Evolutionary conservation across 2,888 invertebrate genomes (phyloP).

Genomic region (Sepioteuthis lessoniana): DNA sequence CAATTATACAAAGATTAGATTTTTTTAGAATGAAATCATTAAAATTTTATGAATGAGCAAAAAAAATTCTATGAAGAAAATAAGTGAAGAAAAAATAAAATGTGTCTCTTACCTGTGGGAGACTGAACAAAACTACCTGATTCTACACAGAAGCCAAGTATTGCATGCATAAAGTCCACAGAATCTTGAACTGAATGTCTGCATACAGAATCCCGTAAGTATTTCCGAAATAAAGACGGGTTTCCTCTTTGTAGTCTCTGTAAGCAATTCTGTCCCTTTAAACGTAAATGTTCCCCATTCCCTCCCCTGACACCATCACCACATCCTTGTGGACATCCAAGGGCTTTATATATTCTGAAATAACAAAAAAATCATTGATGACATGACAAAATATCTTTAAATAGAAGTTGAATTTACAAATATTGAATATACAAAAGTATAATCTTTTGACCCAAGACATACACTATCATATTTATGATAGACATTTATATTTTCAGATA

Average conservation of each 20-base stretch:
- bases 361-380: not conserved
- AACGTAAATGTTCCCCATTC: conserved; percentile 79
- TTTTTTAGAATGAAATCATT: not conserved
- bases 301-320: conserved; percentile 79
- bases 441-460: too few relatives aligned
- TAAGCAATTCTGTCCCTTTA: conserved; percentile 86
- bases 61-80: too few relatives aligned
- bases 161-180: conserved; percentile 94
- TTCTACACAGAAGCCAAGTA: conserved; percentile 95
- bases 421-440: too few relatives aligned
- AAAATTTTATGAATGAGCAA: too few relatives aligned
- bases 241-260: conserved; percentile 84
- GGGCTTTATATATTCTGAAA: conserved; percentile 85
- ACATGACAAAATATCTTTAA: not conserved
- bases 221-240: conserved; percentile 81
- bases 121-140: conserved; percentile 77
- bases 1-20: too few relatives aligned
- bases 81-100: not conserved
- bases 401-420: not conserved
- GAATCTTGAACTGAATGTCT: conserved; percentile 85
- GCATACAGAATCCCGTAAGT: conserved; percentile 83
- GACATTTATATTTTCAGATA: too few relatives aligned
- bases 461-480: too few relatives aligned
- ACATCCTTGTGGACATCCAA: conserved; percentile 97
- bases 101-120: conserved; percentile 57